Conservation (phyloP, 1,140 invertebrate species). For the Trichonephila clavata region DNA sequence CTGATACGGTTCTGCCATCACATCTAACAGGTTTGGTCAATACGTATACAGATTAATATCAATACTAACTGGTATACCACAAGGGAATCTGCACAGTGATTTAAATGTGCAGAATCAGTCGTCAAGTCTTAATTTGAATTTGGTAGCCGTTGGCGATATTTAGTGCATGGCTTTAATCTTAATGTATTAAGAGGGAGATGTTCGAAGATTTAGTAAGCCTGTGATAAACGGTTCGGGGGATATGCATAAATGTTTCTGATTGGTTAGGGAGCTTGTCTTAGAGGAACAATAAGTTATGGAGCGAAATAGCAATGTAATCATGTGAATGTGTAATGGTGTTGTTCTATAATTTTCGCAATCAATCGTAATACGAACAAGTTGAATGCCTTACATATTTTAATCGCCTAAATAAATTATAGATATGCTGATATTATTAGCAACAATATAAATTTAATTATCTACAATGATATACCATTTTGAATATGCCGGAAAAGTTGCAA, state of each 20-base stretch:
- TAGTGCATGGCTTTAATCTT: neutral
- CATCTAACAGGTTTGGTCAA: neutral
- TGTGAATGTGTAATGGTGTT: neutral
- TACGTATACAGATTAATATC: constrained; percentile 3
- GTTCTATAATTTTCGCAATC: neutral
- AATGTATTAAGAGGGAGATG: constrained; percentile 1
- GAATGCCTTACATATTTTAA: too few relatives aligned
- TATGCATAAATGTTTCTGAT: neutral
- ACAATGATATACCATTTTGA: too few relatives aligned
- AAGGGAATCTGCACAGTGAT: neutral
- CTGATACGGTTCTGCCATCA: neutral
- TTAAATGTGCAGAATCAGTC: neutral
- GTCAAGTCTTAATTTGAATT: neutral
- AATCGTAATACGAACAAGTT: too few relatives aligned
- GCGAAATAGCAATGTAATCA: neutral
- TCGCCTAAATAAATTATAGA: too few relatives aligned
- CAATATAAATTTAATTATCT: too few relatives aligned
- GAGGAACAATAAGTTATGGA: neutral
- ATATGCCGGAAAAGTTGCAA: too few relatives aligned
- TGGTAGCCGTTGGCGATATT: neutral
- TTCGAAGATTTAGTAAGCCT: neutral
- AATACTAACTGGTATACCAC: neutral
- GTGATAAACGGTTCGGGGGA: neutral
- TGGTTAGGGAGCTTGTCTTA: neutral
- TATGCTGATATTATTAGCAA: too few relatives aligned